These are phyloP conservation scores for Stenichneumon culpator DNA, from an alignment of 2,888 invertebrate genomes.

Conservation along the genomic window DNA sequence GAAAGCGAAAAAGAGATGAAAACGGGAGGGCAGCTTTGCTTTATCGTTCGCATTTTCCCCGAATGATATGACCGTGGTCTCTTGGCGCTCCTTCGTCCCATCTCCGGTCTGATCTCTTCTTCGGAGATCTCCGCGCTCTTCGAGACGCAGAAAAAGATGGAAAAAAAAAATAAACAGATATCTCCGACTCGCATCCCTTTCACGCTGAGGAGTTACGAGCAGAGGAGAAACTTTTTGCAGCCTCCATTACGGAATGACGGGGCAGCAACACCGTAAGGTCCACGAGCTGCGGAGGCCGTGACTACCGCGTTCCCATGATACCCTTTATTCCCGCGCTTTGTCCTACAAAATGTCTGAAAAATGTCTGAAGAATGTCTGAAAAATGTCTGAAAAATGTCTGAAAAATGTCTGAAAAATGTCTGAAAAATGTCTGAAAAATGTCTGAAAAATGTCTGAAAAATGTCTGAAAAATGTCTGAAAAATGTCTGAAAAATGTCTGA, in stretches of 20 bases:
- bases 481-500: too few species aligned
- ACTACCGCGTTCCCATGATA: conserved; percentile 62
- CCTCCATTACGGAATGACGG: conserved; percentile 63
- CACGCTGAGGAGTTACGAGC: conserved; percentile 57
- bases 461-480: too few species aligned
- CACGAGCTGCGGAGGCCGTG: conserved; percentile 40
- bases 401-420: too few species aligned
- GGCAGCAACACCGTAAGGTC: conserved; percentile 53
- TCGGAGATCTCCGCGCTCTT: neutral
- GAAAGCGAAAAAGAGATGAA: neutral
- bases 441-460: too few species aligned
- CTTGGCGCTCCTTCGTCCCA: neutral
- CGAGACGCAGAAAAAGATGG: conserved; percentile 16
- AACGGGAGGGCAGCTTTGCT: conserved; percentile 4
- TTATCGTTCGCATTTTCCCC: conserved; percentile 11
- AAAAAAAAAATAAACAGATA: conserved; percentile 31
- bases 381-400: too few species aligned
- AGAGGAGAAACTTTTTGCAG: conserved; percentile 59
- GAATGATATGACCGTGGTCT: neutral
- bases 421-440: too few species aligned
- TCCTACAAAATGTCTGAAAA: neutral
- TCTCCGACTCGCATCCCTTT: conserved; percentile 45
- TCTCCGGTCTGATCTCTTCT: neutral
- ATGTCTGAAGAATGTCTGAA: too few species aligned
- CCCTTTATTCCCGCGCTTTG: conserved; percentile 13